Evolutionary conservation across 2,113 vertebrate species (phyloP), one percentile per base, ranked within the genome.

Genomic region (Platichthys flesus): DNA sequence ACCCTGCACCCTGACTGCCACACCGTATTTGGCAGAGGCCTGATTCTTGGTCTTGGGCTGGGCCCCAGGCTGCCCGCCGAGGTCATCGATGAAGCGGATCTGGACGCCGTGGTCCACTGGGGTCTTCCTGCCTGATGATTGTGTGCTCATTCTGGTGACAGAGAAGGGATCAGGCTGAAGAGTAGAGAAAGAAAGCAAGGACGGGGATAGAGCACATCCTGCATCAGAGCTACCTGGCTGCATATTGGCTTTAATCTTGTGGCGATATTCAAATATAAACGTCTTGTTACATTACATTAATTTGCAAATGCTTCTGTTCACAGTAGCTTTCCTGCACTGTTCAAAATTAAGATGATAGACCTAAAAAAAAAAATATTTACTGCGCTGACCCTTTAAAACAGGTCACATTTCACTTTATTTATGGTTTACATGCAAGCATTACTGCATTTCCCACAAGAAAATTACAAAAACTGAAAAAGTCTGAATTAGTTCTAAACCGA

Each of bases 71-170:
- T 88, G 86, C 54, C 77, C 84, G 10, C 88, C 13, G 45, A 95
- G 87, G 85, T 98, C 95, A 4, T 96, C 94, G 78, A 97, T 97
- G 93, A 98, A 98, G 73, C 96, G 96, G 87, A 99, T 97, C 92
- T 99, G 97, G 81, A 98, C 96, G 0, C 97, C 97, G 2, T 96
- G 90, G 79, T 98, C 97, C 83, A 97, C 88, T 0, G 96, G 95
- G 51, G 74, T 93, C 86, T 90, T 95, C 68, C 87, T 94, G 67
- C 94, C 95, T 0, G 93, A 91, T 56, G 93, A 92, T 14, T 90
- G 78, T 5, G 86, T 40, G 74, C 78, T 91, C 94, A 95, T 95
- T 52, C 92, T 94, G 82, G n/a, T 20, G 35, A 58, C 35, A 78
- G 6, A 65, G 56, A 42, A 73, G n/a, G 74, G 35, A 70, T 40